Evolutionary conservation across 2,113 vertebrate species (phyloP), one percentile per base, ranked within the genome.

Genomic region (Nannobrachium achirus): DNA sequence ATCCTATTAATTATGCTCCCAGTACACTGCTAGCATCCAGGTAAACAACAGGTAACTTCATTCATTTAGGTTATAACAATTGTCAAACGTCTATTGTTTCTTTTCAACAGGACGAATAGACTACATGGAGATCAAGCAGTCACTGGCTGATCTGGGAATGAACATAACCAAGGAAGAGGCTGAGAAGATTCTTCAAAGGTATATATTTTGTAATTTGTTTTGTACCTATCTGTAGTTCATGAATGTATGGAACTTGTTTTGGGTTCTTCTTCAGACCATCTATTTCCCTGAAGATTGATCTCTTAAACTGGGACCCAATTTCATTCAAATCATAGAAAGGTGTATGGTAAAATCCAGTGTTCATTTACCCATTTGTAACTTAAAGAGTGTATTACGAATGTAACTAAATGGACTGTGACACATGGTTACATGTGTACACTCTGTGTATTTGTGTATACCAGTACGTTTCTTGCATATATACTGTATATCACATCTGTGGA

Each of bases 131-230:
- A 93, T 99, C 75, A 93, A 95, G 58, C 94, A 97, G 86, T 95
- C 97, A 1, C 92, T 99, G 20, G 88, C 94, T 63, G 92, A 94
- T 39, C 5, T 99, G 78, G 97, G 98, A 13, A 67, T 99, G 78
- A 85, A 85, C 44, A 91, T 99, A 91, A 93, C 90, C 69, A 88
- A 93, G 75, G 88, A 94, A 40, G 93, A 95, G 56, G 97, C 97
- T 11, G 62, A 95, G 72, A 93, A 93, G 89, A 97, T 99, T 86
- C 94, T 99, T 53, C 85, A 92, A 64, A 98, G 96, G 97, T 98
- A 81, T 33, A 14, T 14, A 8, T 42, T 55, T 46, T 61, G 11
- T 15, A 1, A 14, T 2, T 64, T 55, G 9, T 63, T 20, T 49
- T 40, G 7, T 19, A 25, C 18, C 18, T 16, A 7, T n/a, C 20